Evolutionary conservation across 2,113 vertebrate genomes (phyloP).

Genomic region (Entosphenus tridentatus): DNA sequence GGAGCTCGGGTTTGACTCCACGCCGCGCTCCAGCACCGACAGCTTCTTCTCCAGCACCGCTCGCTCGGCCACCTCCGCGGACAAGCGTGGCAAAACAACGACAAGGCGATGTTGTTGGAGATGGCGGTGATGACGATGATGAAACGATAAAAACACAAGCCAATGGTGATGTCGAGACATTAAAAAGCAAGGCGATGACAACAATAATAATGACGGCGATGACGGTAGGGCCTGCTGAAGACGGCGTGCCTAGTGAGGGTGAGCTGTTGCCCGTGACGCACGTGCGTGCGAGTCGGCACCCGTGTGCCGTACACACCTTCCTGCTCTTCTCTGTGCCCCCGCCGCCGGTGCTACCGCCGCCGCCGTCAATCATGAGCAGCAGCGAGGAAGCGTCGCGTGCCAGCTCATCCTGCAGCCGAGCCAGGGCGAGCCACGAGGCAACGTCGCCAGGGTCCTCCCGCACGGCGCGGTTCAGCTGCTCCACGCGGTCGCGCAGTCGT

Average conservation of each 20-base stretch:
- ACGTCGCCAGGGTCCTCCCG: slow-evolving; percentile 54
- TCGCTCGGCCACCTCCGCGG: slow-evolving; percentile 2
- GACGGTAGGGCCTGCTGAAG: too few relatives aligned
- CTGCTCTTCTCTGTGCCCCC: too few relatives aligned
- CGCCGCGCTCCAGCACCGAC: slow-evolving; percentile 52
- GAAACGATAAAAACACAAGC: background rate
- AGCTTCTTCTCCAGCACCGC: slow-evolving; percentile 68
- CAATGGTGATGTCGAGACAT: background rate
- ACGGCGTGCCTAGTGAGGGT: too few relatives aligned
- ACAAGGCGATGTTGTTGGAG: too few relatives aligned
- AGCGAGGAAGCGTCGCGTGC: background rate
- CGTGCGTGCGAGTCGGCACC: too few relatives aligned
- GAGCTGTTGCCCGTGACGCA: too few relatives aligned
- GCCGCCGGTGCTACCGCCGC: too few relatives aligned
- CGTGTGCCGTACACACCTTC: too few relatives aligned
- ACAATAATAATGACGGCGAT: background rate
- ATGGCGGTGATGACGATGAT: slow-evolving; percentile 7
- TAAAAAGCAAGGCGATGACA: background rate
- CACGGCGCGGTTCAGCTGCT: slow-evolving; percentile 60
- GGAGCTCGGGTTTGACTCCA: slow-evolving; percentile 49
- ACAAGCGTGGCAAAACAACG: too few relatives aligned
- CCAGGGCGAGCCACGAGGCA: slow-evolving; percentile 58
- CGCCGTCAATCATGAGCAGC: too few relatives aligned
- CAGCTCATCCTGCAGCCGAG: slow-evolving; percentile 43
- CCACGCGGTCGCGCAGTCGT: slow-evolving; percentile 21